A percentile compares a stretch with the other conserved stretches of the same genome.
These are phyloP conservation scores for Sceloporus tristichus DNA, from an alignment of 2,113 vertebrate genomes.

Conservation along the genomic window DNA sequence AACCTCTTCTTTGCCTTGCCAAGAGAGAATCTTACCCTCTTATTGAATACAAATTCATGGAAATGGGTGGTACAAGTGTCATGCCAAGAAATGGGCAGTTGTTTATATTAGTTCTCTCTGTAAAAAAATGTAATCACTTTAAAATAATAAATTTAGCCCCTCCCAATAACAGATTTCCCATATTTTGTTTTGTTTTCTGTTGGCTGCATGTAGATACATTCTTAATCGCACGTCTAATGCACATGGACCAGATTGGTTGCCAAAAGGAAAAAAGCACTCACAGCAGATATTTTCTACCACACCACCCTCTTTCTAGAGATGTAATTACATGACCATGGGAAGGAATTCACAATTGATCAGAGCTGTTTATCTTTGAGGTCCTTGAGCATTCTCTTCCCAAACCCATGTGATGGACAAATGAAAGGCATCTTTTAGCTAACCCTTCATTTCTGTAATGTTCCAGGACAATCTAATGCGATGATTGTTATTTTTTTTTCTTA, in stretches of 20 bases:
- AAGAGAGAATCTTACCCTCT: slow-evolving; percentile 53
- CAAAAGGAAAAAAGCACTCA: slow-evolving; percentile 68
- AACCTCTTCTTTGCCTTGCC: slow-evolving; percentile 54
- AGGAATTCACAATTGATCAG: slow-evolving; percentile 34
- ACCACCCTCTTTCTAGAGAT: slow-evolving; percentile 13
- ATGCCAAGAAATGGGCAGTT: slow-evolving; percentile 65
- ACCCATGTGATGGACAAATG: neutral
- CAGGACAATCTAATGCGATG: neutral
- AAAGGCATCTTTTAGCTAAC: slow-evolving; percentile 19
- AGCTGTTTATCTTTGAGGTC: neutral
- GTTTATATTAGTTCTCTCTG: slow-evolving; percentile 70
- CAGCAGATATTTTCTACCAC: slow-evolving; percentile 50
- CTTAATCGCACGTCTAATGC: slow-evolving; percentile 53
- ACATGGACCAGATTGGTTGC: slow-evolving; percentile 46
- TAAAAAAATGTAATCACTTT: slow-evolving; percentile 61
- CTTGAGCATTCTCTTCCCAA: neutral
- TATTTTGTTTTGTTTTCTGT: slow-evolving; percentile 60
- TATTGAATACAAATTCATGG: slow-evolving; percentile 73
- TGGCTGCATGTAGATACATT: slow-evolving; percentile 26
- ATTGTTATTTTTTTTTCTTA: slow-evolving; percentile 22
- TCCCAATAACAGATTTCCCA: slow-evolving; percentile 57
- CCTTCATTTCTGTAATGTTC: slow-evolving; percentile 4
- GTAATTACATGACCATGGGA: slow-evolving; percentile 15
- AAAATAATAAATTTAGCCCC: slow-evolving; percentile 69
- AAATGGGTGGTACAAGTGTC: slow-evolving; percentile 74